Evolutionary conservation across 2,797 vertebrate genomes (phyloP).

Genomic region (Poecilia velifera): DNA sequence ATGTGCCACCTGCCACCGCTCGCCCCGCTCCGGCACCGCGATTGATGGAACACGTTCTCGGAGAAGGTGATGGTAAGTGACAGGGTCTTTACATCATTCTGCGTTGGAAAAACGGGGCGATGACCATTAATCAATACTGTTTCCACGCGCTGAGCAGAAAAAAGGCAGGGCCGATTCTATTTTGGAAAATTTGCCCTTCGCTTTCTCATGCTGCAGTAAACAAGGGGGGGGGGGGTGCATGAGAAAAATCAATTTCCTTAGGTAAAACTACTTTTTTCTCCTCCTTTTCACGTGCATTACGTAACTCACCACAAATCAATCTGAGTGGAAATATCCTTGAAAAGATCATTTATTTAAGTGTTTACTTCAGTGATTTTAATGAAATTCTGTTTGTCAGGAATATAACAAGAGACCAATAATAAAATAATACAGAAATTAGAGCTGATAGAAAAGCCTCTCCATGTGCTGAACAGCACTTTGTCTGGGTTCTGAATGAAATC

Average conservation of each 20-base stretch:
- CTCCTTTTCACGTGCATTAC: not conserved
- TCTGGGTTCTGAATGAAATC: too few species aligned
- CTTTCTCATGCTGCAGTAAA: constrained; percentile 54
- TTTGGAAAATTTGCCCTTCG: constrained; percentile 60
- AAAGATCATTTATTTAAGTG: not conserved
- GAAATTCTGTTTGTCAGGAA: not conserved
- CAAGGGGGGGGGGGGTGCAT: constrained; percentile 38
- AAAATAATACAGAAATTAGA: not conserved
- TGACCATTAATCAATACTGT: constrained; percentile 78
- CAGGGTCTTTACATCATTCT: constrained; percentile 80
- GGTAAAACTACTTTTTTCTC: constrained; percentile 12
- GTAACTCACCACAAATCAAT: constrained; percentile 3
- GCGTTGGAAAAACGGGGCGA: constrained; percentile 61
- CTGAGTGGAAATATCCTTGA: not conserved
- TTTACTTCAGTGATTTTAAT: not conserved
- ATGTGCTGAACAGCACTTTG: not conserved
- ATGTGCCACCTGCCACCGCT: constrained; percentile 87
- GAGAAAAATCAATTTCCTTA: constrained; percentile 44
- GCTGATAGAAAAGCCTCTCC: not conserved
- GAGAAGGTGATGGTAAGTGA: constrained; percentile 83
- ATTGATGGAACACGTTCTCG: constrained; percentile 83
- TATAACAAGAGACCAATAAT: not conserved
- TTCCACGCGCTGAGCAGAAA: constrained; percentile 58
- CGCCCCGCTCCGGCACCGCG: constrained; percentile 85
- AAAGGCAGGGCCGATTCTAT: constrained; percentile 62